These are phyloP conservation scores for Acanthopleura granulata DNA, from an alignment of 2,888 invertebrate species.

Conservation along the genomic window DNA sequence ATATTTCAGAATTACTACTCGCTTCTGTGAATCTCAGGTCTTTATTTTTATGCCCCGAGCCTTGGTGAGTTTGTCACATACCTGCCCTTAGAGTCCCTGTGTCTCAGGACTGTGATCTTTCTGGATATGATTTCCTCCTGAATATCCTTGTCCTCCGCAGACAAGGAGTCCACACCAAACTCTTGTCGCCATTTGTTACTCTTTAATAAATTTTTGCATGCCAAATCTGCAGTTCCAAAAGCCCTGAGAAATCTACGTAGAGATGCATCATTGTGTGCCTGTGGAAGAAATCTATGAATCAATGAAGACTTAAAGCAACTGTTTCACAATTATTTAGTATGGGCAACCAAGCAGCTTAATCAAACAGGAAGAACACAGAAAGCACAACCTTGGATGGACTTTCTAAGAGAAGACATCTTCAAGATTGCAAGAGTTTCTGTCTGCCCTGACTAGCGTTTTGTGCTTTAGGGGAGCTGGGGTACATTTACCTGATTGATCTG, in stretches of 20 bases:
- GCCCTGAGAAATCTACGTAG: constrained; percentile 78
- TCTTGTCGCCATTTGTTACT: constrained; percentile 79
- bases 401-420: no score
- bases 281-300: no score
- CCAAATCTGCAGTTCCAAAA: constrained; percentile 80
- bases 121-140: constrained; percentile 75
- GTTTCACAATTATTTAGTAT: neutral
- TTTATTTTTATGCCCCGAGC: no score
- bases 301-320: no score
- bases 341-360: neutral
- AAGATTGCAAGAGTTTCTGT: no score
- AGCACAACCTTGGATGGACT: no score
- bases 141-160: constrained; percentile 72
- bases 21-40: no score
- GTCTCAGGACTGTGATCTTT: constrained; percentile 80
- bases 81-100: constrained; percentile 79
- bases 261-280: constrained; percentile 82
- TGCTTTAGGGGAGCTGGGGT: no score
- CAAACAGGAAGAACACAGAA: no score
- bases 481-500: no score
- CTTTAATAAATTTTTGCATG: constrained; percentile 62
- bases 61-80: constrained; percentile 19
- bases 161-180: constrained; percentile 78
- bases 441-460: no score
- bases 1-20: no score